phyloP scores from a whole-genome alignment of 2,797 vertebrate species.

The Gila robusta region DNA sequence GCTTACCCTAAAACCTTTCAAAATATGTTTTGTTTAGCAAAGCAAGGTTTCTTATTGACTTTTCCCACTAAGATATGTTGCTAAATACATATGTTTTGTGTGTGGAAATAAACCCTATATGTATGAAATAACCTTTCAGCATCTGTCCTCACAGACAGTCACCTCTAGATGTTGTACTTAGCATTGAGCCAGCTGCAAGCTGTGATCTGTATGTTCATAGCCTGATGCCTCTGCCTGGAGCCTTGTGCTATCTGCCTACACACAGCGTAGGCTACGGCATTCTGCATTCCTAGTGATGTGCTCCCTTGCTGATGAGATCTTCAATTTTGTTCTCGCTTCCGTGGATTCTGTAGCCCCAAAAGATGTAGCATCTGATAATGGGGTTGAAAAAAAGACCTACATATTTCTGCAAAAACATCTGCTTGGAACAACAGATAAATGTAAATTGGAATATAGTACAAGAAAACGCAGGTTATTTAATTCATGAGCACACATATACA shows the following conservation, averaged over 20 bases:
- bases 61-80: background rate
- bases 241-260: conserved; percentile 46
- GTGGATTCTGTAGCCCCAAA: conserved; percentile 31
- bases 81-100: background rate
- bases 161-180: conserved; percentile 32
- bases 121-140: background rate
- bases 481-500: background rate
- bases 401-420: conserved; percentile 4
- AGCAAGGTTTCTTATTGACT: background rate
- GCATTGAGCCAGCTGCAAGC: conserved; percentile 35
- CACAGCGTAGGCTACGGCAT: conserved; percentile 39
- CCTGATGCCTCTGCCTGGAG: conserved; percentile 40
- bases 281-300: conserved; percentile 33
- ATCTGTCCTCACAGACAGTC: background rate
- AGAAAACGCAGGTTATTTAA: background rate
- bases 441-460: background rate
- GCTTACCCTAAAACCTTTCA: background rate
- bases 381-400: conserved; percentile 3
- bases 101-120: background rate
- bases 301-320: conserved; percentile 50
- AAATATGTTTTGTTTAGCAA: background rate
- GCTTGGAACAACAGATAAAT: background rate
- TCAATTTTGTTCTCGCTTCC: conserved; percentile 41
- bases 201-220: conserved; percentile 43
- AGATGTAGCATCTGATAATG: conserved; percentile 45